Conservation (phyloP, 2,888 invertebrate species). For the Sphecodes monilicornis region DNA sequence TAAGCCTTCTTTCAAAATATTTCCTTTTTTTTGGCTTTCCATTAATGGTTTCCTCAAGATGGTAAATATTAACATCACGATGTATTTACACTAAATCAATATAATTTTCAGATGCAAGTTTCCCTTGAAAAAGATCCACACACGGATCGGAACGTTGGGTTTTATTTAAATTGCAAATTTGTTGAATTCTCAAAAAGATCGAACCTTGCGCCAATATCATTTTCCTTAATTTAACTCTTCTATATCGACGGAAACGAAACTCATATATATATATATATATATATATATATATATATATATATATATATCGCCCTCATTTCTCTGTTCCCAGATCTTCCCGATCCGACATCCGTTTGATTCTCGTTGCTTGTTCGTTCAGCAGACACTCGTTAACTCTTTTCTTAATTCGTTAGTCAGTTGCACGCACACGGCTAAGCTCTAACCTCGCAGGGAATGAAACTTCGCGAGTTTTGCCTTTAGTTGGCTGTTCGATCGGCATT, state of each 20-base stretch:
- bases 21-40: too few relatives aligned
- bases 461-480: not conserved
- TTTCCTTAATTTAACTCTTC: too few relatives aligned
- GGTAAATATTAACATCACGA: too few relatives aligned
- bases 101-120: too few relatives aligned
- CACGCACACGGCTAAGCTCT: constrained; percentile 48
- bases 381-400: constrained; percentile 4
- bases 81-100: too few relatives aligned
- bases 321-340: not conserved
- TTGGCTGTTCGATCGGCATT: not conserved
- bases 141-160: too few relatives aligned
- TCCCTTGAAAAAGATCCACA: too few relatives aligned
- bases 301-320: not conserved
- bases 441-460: constrained; percentile 46
- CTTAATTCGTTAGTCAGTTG: constrained; percentile 33
- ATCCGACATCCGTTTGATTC: constrained; percentile 27
- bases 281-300: not conserved
- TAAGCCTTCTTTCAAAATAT: too few relatives aligned
- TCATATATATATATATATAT: not conserved
- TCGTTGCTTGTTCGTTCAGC: not conserved
- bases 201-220: too few relatives aligned
- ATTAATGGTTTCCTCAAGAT: too few relatives aligned
- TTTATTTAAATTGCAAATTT: too few relatives aligned
- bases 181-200: too few relatives aligned
- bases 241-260: constrained; percentile 47